Base-by-base conservation (phyloP, 2,888 invertebrate species). In the Augiades crinisus region DNA sequence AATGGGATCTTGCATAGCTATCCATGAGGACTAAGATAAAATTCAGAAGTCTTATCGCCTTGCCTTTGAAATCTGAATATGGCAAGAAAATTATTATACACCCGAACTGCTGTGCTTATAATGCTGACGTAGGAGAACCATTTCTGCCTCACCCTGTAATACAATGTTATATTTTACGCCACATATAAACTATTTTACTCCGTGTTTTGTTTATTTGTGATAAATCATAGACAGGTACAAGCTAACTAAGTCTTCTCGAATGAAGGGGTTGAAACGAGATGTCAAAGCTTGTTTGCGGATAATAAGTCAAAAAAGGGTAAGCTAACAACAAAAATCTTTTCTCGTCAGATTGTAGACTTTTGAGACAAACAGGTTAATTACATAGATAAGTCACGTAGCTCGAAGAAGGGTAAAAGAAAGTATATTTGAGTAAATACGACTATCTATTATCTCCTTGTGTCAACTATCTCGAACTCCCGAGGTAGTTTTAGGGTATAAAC, bases 401-500 rank as follows among this genome's bases (percentile, higher is more conserved):
- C 40, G 40, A 31, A 13, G 49, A 50, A 37, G 37, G 45, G 47
- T 30, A 31, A 40, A 54, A 47, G 49, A 49, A 51, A 55, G 47
- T 52, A 37, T 45, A 47, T 34, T 36, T 22, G 10, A 45, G 37
- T 37, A 47, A 47, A 37, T 34, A 47, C 30, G 2, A 24, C 16
- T 43, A 36, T 36, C 12, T 27, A 16, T 16, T 33, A 60, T 59
- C 57, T 47, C 17, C 33, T 37, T 27, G 5, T 30, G 10, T 27
- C 12, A 38, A 31, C 24, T 50, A 57, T 57, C 53, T 58, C 14
- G 36, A 40, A 55, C 47, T 33, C 30, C 47, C 56, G 44, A 43
- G 43, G 56, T 59, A 58, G 58, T 53, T 56, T 44, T 51, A 58
- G 40, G 50, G 56, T 49, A 40, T 33, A 54, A 55, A 61, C n/a